Base-by-base conservation (phyloP, 2,888 invertebrate genomes). In the Lissocephala sabroskyi region DNA sequence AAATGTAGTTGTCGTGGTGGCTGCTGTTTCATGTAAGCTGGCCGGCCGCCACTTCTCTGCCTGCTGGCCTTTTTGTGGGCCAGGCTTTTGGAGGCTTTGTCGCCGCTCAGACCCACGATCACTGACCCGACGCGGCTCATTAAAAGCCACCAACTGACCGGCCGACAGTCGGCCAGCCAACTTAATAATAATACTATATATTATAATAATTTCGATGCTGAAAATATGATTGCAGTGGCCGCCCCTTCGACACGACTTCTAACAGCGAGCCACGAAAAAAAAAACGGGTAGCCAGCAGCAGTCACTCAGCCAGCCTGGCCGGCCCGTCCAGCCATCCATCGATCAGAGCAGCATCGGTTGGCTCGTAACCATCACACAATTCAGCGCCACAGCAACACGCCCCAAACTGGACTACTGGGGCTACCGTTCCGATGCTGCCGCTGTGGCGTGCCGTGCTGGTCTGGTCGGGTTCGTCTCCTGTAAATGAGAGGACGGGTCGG, bases 161-260 rank as follows among this genome's bases (percentile, higher is more conserved):
- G n/a, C n/a, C n/a, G n/a, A n/a, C n/a, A n/a, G n/a, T 23, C 23
- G 23, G 3, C 7, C 7, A 7, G 29, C 49, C 56, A 50, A 57
- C 61, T 65, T 65, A 80, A 77, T 81, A 81, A 81, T 81, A 81
- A 79, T 80, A n/a, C n/a, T n/a, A n/a, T n/a, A 80, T 79, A 80
- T 80, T 81, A 80, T 81, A 81, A 81, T 80, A 81, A 80, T 81
- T 82, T 82, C 48, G 65, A 65, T 66, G 76, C 74, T 80, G 74
- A 80, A 80, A 81, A 79, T 79, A 73, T 81, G 82, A 82, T 82
- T 79, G 68, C 59, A 56, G 74, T 61, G 40, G 42, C 62, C 54
- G 59, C 47, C 43, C 17, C 41, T 28, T 52, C 68, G 59, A 59
- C 60, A 61, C 60, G 65, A 63, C 58, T 63, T 59, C 54, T 61